Evolutionary conservation across 64 coral and sea anemone genomes (phyloP), one percentile per base, ranked within the genome.

Genomic region (Anthopleura sola): DNA sequence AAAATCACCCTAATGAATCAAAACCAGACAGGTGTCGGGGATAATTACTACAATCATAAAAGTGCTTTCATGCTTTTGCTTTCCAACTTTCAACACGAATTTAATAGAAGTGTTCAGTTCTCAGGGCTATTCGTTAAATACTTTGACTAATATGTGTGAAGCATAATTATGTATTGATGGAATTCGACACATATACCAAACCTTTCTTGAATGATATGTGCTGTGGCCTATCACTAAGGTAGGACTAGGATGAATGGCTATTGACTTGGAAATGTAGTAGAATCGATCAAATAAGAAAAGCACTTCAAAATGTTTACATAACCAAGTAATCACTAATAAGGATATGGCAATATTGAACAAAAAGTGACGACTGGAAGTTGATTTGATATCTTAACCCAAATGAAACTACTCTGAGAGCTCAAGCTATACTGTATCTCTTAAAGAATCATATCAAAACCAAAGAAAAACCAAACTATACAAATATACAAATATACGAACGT

Each of bases 121-220:
- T 37, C 76, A 79, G 34, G 76, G 76, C 37, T 79, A 79, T 79
- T 79, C 23, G 38, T 6, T 79, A 79, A 79, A 48, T 79, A 79
- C 76, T 48, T 23, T 9, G 24, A 18, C 76, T 48, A 48, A 79
- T 44, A 23, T 79, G 76, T 16, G 74, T 12, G 74, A 38, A 46
- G 1, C n/a, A 69, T 2, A 29, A 71, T 71, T 15, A 34, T 16
- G 66, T 71, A 34, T 34, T 71, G 66, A 71, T 15, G 28, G 28
- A 31, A 9, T 66, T 26, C 5, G 60, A 24, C 60, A 56, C 55
- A 56, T 4, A 56, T 17, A 56, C 55, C 55, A 56, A 62, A 62
- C 24, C n/a, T 62, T 26, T 0, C 21, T 62, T 23, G 55, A 62
- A 23, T n/a, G n/a, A n/a, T 62, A 26, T 62, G 24, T 62, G 55